phyloP scores from a whole-genome alignment of 30 jellyfish, hydroid and myxozoan genomes.

The Chrysaora quinquecirrha region DNA sequence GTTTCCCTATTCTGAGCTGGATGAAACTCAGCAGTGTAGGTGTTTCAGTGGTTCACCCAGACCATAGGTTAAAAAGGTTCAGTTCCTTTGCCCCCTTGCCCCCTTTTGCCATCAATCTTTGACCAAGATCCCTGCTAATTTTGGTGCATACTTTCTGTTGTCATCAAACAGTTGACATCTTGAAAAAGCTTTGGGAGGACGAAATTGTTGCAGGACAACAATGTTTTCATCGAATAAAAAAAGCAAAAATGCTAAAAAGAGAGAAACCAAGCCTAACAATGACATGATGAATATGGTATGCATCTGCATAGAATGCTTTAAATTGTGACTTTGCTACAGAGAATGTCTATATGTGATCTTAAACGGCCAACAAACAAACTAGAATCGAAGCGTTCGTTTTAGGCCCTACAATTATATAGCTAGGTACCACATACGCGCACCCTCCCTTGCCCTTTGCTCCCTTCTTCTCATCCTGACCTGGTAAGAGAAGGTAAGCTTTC shows the following conservation, averaged over 20 bases:
- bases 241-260: slow-evolving; percentile 40
- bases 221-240: slow-evolving; percentile 61
- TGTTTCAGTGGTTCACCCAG: no score
- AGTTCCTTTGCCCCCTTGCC: no score
- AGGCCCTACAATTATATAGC: not conserved
- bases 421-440: not conserved
- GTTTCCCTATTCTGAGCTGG: no score
- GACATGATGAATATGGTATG: slow-evolving; percentile 62
- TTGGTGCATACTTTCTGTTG: not conserved
- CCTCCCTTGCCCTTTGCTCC: not conserved
- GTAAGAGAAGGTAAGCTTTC: no score
- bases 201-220: not conserved
- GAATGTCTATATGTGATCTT: no score
- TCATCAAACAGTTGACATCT: not conserved
- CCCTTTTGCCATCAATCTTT: no score
- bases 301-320: no score
- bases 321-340: not conserved
- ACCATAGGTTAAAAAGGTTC: no score
- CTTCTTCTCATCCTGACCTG: no score
- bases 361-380: no score
- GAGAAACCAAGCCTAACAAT: slow-evolving; percentile 19
- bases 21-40: no score
- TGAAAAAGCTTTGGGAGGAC: not conserved
- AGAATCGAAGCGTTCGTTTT: not conserved
- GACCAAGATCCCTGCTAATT: not conserved